Conservation (phyloP, 2,113 vertebrate genomes). For the Progne subis region DNA sequence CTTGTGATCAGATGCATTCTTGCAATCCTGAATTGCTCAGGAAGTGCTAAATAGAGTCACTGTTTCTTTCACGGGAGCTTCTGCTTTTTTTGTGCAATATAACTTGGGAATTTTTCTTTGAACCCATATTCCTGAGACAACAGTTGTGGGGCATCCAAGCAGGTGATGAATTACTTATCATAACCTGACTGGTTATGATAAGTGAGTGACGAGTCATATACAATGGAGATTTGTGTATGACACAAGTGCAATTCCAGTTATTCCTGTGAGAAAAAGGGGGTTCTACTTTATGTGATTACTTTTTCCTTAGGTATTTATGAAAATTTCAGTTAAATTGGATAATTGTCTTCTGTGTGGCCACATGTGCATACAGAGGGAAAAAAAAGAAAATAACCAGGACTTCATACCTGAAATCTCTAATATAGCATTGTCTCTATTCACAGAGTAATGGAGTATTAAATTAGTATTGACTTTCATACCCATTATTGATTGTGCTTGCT, state of each 20-base stretch:
- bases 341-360: not conserved
- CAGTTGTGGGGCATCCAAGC: rapidly evolving
- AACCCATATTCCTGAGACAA: not conserved
- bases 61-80: not conserved
- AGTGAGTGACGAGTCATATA: not conserved
- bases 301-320: not conserved
- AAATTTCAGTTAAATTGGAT: not conserved
- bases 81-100: not conserved
- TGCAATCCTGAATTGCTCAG: not conserved
- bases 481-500: not conserved
- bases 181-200: not conserved
- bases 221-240: not conserved
- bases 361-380: not conserved
- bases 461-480: not conserved
- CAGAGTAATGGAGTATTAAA: not conserved
- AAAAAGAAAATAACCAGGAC: not conserved
- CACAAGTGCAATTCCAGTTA: not conserved
- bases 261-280: rapidly evolving
- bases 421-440: not conserved
- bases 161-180: not conserved
- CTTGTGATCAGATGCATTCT: not conserved
- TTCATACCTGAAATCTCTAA: not conserved
- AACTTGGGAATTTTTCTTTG: not conserved
- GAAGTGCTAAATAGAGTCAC: not conserved
- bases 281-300: not conserved